These are phyloP conservation scores for Capreolus pygargus DNA, from an alignment of 2,113 vertebrate genomes.

Conservation along the genomic window DNA sequence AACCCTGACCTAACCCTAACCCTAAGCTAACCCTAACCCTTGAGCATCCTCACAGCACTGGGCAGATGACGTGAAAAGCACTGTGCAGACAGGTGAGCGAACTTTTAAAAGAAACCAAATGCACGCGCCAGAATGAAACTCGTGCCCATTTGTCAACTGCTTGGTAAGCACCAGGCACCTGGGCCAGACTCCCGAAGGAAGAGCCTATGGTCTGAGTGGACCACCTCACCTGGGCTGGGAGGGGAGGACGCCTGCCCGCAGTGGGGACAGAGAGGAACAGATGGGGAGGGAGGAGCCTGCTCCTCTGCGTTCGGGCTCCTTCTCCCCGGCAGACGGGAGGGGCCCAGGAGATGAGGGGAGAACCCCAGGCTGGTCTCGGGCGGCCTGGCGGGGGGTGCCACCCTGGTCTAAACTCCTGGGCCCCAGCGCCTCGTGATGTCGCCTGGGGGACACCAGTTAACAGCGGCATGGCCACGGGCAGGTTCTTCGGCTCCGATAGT, in stretches of 20 bases:
- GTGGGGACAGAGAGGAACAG: neutral
- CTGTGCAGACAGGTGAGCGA: neutral
- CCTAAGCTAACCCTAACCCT: neutral
- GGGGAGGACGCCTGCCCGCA: neutral
- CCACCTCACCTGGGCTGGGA: neutral
- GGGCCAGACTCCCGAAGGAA: neutral
- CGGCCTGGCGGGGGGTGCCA: too few relatives aligned
- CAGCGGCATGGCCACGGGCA: fast-evolving
- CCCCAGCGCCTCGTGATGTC: neutral
- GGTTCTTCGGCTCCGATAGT: neutral
- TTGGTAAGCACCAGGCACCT: neutral
- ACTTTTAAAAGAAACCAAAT: neutral
- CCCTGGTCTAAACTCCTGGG: neutral
- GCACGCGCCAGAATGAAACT: neutral
- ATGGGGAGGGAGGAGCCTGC: too few relatives aligned
- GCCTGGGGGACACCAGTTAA: neutral
- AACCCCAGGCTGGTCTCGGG: neutral
- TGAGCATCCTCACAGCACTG: neutral
- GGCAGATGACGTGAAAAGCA: neutral
- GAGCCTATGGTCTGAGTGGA: neutral
- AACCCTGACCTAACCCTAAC: too few relatives aligned
- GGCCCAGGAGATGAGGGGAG: neutral
- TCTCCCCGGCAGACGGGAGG: neutral
- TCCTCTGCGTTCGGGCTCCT: neutral
- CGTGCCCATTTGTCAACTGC: neutral